Evolutionary conservation across 2,888 invertebrate species (phyloP).

Genomic region (Elmis aenea): DNA sequence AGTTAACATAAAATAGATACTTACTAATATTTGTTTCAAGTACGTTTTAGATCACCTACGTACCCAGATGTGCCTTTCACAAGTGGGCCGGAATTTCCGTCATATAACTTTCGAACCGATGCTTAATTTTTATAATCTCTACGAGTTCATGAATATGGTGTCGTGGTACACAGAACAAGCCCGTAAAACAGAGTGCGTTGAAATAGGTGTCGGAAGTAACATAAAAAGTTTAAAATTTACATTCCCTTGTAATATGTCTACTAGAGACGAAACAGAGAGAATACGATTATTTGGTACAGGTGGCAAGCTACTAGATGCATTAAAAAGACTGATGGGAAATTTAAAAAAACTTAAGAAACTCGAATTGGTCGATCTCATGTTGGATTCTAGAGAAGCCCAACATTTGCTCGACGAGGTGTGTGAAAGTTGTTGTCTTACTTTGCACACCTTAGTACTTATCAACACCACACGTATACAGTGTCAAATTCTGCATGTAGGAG

Average conservation of each 20-base stretch:
- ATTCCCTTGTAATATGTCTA: slow-evolving; percentile 71
- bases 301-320: slow-evolving; percentile 59
- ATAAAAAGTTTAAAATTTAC: slow-evolving; percentile 62
- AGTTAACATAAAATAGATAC: background rate
- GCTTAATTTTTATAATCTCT: slow-evolving; percentile 74
- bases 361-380: slow-evolving; percentile 67
- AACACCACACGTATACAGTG: slow-evolving; percentile 68
- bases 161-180: slow-evolving; percentile 65
- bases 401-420: slow-evolving; percentile 69
- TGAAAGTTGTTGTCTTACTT: slow-evolving; percentile 56
- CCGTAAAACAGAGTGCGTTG: slow-evolving; percentile 24
- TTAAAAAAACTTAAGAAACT: slow-evolving; percentile 58
- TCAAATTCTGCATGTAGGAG: slow-evolving; percentile 67
- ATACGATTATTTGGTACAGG: slow-evolving; percentile 72
- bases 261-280: slow-evolving; percentile 56
- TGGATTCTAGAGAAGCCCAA: slow-evolving; percentile 66
- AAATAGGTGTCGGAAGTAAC: slow-evolving; percentile 52
- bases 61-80: slow-evolving; percentile 64
- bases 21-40: slow-evolving; percentile 41
- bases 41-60: slow-evolving; percentile 69
- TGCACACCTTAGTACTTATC: slow-evolving; percentile 61
- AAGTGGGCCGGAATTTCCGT: slow-evolving; percentile 62
- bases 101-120: slow-evolving; percentile 67
- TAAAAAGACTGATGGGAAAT: slow-evolving; percentile 64
- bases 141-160: slow-evolving; percentile 79